Evolutionary conservation across 2,113 vertebrate species (phyloP), one percentile per base, ranked within the genome.

Genomic region (Leucosticte australis): DNA sequence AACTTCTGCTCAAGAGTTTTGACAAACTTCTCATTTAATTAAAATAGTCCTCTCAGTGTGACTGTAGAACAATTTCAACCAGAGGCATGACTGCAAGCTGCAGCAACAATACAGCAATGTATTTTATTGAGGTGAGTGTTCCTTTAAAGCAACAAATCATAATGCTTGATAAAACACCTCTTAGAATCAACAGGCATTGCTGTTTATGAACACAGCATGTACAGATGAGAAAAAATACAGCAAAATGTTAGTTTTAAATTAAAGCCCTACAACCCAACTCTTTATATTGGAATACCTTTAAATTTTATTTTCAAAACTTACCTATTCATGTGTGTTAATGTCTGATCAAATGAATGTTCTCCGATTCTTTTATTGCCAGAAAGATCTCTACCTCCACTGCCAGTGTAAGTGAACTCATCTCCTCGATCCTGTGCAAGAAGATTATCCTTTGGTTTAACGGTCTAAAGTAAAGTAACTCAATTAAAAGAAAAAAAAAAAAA

Each of bases 251-350:
- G 26, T 57, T 93, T 83, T 60, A 82, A 73, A 33, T 53, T 68
- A 77, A 92, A 87, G 52, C 9, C 28, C 20, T 50, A 49, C 12
- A 77, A 71, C 7, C 2, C 15, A 67, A 9, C 20, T 55, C 17
- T 39, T 77, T 28, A 6, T 4, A 55, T 73, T 53, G 37, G 27
- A 92, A 75, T 46, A 75, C 9, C 44, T 85, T 41, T 18, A 27
- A n/a, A 70, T 26, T 89, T 88, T 60, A 47, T 82, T 33, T 82
- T 78, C 42, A 87, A 90, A 94, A 94, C 97, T 95, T 97, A 99
- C 99, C 99, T 99, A 98, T 99, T 99, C 99, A 99, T 99, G 96
- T 99, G 99, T 92, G 99, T 99, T 94, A 99, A 97, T 11, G 99
- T 99, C 97, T 99, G 99, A 98, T 99, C 99, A 96, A 99, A 99